phyloP scores from a whole-genome alignment of 1,140 invertebrate species.

The Wiebesia pumilae region DNA sequence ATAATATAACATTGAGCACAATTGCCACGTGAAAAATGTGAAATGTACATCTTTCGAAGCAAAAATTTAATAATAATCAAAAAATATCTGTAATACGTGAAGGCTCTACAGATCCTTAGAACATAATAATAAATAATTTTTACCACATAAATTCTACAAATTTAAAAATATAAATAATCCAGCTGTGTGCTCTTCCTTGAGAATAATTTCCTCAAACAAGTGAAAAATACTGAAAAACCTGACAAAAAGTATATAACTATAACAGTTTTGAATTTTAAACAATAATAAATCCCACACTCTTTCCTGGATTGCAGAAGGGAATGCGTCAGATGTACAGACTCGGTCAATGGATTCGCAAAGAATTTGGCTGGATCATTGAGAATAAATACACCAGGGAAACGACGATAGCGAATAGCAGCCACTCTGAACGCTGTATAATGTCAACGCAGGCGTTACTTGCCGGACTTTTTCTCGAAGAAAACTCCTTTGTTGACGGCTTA shows the following conservation, averaged over 20 bases:
- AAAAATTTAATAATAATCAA: no score
- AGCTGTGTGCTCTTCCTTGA: background rate
- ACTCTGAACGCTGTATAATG: conserved; percentile 88
- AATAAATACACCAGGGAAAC: conserved; percentile 78
- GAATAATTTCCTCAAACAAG: background rate
- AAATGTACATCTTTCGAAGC: no score
- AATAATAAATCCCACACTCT: background rate
- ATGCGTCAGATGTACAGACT: conserved; percentile 85
- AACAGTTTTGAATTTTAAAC: no score
- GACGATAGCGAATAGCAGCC: conserved; percentile 86
- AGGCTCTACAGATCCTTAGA: no score
- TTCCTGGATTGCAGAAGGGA: conserved; percentile 79
- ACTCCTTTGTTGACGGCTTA: conserved; percentile 84
- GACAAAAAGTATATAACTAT: no score
- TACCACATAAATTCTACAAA: no score
- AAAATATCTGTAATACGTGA: no score
- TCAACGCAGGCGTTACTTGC: conserved; percentile 88
- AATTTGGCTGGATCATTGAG: conserved; percentile 82
- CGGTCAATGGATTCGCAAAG: conserved; percentile 82
- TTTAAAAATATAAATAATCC: no score
- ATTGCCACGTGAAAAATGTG: no score
- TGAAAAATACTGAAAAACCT: background rate
- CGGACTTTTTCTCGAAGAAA: conserved; percentile 84
- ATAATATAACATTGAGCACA: no score
- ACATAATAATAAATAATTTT: no score